A percentile compares a stretch with the other conserved stretches of the same genome.
Conservation (phyloP, 2,113 vertebrate genomes). For the Hystrix brachyura region DNA sequence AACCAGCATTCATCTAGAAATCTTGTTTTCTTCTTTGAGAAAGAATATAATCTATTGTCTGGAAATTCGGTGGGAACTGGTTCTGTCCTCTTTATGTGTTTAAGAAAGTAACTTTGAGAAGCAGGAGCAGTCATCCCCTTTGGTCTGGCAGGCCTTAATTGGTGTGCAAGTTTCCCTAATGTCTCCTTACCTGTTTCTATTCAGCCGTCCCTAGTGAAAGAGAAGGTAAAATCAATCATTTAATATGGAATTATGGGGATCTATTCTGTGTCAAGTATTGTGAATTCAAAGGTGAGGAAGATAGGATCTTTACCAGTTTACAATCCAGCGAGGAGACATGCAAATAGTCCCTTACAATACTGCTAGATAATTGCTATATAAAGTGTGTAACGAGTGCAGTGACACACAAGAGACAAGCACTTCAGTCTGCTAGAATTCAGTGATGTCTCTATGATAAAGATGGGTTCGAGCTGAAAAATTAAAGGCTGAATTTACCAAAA, state of each 20-base stretch:
- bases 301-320: conserved; percentile 49
- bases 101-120: conserved; percentile 64
- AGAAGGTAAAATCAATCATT: conserved; percentile 48
- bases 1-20: neutral
- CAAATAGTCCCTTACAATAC: neutral
- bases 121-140: neutral
- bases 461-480: conserved; percentile 43
- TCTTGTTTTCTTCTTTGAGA: conserved; percentile 54
- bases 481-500: conserved; percentile 11
- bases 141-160: conserved; percentile 3
- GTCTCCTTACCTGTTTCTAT: conserved; percentile 20
- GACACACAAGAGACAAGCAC: neutral
- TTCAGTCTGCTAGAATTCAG: neutral
- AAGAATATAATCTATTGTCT: conserved; percentile 50
- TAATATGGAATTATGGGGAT: conserved; percentile 42
- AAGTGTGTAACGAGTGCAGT: neutral
- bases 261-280: conserved; percentile 33
- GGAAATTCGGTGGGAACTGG: neutral
- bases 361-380: neutral
- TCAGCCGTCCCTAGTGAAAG: conserved; percentile 42
- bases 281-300: conserved; percentile 61
- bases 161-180: neutral
- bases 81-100: conserved; percentile 48
- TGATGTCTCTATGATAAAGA: conserved; percentile 49
- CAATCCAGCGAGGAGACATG: conserved; percentile 6